These are phyloP conservation scores for Melanitta fusca DNA, from an alignment of 2,797 vertebrate genomes.

Conservation along the genomic window DNA sequence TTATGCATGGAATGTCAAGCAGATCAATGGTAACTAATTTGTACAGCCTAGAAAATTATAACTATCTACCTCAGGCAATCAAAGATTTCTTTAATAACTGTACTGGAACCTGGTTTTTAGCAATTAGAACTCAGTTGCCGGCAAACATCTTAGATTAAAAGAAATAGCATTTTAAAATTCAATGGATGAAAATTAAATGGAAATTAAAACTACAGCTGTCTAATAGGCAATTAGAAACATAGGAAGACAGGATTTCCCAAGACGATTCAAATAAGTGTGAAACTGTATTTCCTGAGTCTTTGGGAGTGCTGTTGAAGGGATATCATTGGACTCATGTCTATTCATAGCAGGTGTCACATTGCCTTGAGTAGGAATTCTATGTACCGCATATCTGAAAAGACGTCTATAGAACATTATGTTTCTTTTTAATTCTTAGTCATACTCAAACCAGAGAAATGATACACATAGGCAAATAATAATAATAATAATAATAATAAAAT, in stretches of 20 bases:
- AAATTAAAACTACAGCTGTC: constrained; percentile 59
- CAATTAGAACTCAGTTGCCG: constrained; percentile 79
- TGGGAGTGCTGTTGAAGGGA: background rate
- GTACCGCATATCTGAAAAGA: background rate
- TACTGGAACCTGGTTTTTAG: constrained; percentile 76
- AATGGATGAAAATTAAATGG: constrained; percentile 63
- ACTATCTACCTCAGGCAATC: constrained; percentile 73
- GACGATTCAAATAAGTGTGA: background rate
- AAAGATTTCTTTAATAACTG: constrained; percentile 78
- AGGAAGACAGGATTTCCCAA: background rate
- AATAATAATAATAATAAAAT: too few relatives aligned
- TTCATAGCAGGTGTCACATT: background rate
- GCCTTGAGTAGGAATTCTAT: background rate
- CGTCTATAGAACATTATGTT: background rate
- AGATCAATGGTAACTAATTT: constrained; percentile 79
- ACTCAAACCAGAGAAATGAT: background rate
- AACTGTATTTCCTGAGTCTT: constrained; percentile 12
- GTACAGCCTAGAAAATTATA: constrained; percentile 74
- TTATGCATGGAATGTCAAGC: constrained; percentile 70
- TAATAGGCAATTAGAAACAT: constrained; percentile 16
- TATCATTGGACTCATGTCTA: background rate
- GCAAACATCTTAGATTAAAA: constrained; percentile 70
- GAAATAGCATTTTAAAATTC: constrained; percentile 70
- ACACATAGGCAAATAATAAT: background rate
- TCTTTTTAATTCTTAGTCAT: background rate